Evolutionary conservation across 2,797 vertebrate genomes (phyloP), one percentile per base, ranked within the genome.

Genomic region (Bradypodion pumilum): DNA sequence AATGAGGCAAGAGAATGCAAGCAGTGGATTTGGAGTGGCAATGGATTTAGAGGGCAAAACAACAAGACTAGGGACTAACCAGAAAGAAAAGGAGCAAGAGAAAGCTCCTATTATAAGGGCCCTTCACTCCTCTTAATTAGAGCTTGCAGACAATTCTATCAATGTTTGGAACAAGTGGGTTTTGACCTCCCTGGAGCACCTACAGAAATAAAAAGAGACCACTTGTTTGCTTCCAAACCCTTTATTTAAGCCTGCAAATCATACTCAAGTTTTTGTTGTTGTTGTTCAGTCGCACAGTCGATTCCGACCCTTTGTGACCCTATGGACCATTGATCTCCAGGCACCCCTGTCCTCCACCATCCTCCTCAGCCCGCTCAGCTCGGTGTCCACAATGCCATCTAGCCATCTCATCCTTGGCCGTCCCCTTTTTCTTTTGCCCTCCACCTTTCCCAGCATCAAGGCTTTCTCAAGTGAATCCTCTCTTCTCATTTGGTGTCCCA

Each of bases 31-130:
- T n/a, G n/a, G 81, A 84, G 79, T 0, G 2, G 80, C 82, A 19
- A 80, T 0, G 23, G 8, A 42, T 29, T 89, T 27, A 8, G 80
- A 87, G 91, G 89, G 90, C 70, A 82, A 89, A 91, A 85, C 77
- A 87, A 79, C 85, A 89, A 93, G 83, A 86, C 88, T 80, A 87
- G 74, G 16, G 87, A 85, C 88, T 78, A 89, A 92, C 84, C 81
- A 56, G 56, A 75, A 5, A 2, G 19, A 56, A 19, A 15, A n/a
- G 63, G 68, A 9, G 90, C 19, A n/a, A 52, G 35, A 66, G 29
- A 73, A 0, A 27, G 87, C 52, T 86, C 62, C 80, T 68, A 44
- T 44, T 81, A 86, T 59, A 87, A 76, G 60, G 81, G 76, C 81
- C 56, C 82, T 69, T 75, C 0, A 0, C 81, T 81, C 86, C 79